phyloP scores from a whole-genome alignment of 2,113 vertebrate genomes.

The Bubo bubo region DNA sequence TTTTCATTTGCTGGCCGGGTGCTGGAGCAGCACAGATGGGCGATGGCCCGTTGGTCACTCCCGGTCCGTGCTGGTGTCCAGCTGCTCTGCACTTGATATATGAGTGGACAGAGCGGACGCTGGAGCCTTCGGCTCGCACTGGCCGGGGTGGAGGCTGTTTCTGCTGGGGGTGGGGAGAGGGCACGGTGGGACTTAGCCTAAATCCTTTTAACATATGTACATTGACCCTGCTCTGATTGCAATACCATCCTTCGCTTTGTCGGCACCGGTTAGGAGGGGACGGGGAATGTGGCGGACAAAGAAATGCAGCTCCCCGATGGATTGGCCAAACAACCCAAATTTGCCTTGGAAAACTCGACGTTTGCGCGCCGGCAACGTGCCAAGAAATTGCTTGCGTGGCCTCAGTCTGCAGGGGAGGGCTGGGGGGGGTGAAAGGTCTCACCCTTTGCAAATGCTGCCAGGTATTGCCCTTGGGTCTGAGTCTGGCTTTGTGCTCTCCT shows the following conservation, averaged over 20 bases:
- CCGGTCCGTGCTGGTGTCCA: conserved; percentile 59
- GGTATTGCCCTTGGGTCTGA: fast-evolving
- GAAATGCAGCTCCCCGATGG: background rate
- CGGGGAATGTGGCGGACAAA: background rate
- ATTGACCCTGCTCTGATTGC: conserved; percentile 52
- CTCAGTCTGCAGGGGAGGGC: fast-evolving
- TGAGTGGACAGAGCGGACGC: conserved; percentile 21
- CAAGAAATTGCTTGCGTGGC: fast-evolving
- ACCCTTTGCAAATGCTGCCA: fast-evolving
- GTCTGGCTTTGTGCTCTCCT: background rate
- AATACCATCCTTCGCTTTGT: conserved; percentile 46
- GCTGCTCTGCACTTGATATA: conserved; percentile 78
- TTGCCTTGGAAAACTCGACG: background rate
- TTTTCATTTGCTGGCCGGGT: conserved; percentile 43
- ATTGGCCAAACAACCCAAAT: background rate
- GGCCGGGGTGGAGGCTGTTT: background rate
- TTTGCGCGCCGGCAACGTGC: background rate
- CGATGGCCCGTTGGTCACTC: conserved; percentile 55
- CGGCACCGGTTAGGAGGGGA: background rate
- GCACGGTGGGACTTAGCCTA: conserved; percentile 10
- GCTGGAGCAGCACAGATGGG: conserved; percentile 72
- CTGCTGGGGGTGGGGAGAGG: background rate
- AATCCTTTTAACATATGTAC: conserved; percentile 71
- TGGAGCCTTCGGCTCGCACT: background rate
- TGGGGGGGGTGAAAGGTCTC: fast-evolving